A percentile compares a stretch with the other conserved stretches of the same genome.
Conservation (phyloP, 2,797 vertebrate genomes). For the Atherinosoma microstoma region DNA sequence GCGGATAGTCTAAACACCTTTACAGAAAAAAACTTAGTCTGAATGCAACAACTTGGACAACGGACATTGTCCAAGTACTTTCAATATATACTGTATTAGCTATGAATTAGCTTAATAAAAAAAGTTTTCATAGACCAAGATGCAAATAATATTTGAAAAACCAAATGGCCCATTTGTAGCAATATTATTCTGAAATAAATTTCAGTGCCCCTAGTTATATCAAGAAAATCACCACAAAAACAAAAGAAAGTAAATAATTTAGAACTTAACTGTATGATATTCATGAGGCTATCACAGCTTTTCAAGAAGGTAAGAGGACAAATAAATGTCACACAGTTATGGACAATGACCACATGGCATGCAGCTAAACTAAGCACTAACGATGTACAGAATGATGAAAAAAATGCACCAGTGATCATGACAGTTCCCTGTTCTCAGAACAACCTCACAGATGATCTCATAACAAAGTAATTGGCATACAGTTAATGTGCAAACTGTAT, state of each 20-base stretch:
- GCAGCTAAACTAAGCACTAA: slow-evolving; percentile 2
- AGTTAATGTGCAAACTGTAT: slow-evolving; percentile 4
- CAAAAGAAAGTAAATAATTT: neutral
- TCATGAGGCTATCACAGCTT: slow-evolving; percentile 1
- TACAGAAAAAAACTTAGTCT: no score
- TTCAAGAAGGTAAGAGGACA: slow-evolving; percentile 36
- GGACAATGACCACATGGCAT: slow-evolving; percentile 29
- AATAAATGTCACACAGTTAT: slow-evolving; percentile 28
- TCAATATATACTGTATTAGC: neutral
- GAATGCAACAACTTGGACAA: no score
- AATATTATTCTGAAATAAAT: slow-evolving; percentile 10
- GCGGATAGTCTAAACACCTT: no score
- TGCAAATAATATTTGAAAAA: neutral
- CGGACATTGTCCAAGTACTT: no score
- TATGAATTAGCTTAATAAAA: no score
- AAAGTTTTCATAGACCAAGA: no score
- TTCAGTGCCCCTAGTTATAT: no score
- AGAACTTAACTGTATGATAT: slow-evolving; percentile 9
- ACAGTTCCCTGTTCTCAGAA: neutral
- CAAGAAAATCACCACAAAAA: neutral
- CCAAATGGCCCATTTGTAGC: neutral
- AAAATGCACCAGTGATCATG: slow-evolving; percentile 6
- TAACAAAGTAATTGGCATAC: slow-evolving; percentile 6
- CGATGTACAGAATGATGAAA: slow-evolving; percentile 6
- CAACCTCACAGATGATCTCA: slow-evolving; percentile 5